These are phyloP conservation scores for Notarius lentiginosus DNA, from an alignment of 2,113 vertebrate species.

Conservation along the genomic window DNA sequence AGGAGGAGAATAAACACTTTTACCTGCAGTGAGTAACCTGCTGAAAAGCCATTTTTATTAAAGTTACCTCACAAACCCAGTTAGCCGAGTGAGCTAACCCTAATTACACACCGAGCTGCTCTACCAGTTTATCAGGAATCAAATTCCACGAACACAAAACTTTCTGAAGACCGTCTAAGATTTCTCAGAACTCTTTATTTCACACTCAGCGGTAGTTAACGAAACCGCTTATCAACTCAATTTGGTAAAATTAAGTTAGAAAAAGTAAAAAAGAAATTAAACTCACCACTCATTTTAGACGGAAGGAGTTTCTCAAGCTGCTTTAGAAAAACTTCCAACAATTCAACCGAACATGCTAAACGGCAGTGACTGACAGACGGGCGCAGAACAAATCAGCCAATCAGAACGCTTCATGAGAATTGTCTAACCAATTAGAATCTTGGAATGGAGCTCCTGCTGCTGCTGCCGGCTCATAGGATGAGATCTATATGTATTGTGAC, in stretches of 20 bases:
- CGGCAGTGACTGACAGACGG: conserved; percentile 56
- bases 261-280: background rate
- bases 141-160: background rate
- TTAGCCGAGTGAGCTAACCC: conserved; percentile 17
- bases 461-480: background rate
- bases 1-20: background rate
- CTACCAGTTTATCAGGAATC: conserved; percentile 5
- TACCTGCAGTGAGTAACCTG: background rate
- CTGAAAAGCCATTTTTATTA: background rate
- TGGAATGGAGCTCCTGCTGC: background rate
- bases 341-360: conserved; percentile 69
- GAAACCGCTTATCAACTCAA: background rate
- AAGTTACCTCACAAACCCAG: background rate
- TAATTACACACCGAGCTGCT: background rate
- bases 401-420: background rate
- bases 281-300: conserved; percentile 80
- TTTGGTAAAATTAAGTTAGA: background rate
- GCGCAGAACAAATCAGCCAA: conserved; percentile 39
- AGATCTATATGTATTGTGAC: background rate
- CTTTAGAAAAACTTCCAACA: conserved; percentile 74
- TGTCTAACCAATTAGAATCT: conserved; percentile 39
- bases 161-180: background rate
- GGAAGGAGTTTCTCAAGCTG: conserved; percentile 75
- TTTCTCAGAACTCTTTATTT: background rate
- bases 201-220: background rate